Evolutionary conservation across 2,113 vertebrate genomes (phyloP), one percentile per base, ranked within the genome.

Genomic region (Tupaia tana): DNA sequence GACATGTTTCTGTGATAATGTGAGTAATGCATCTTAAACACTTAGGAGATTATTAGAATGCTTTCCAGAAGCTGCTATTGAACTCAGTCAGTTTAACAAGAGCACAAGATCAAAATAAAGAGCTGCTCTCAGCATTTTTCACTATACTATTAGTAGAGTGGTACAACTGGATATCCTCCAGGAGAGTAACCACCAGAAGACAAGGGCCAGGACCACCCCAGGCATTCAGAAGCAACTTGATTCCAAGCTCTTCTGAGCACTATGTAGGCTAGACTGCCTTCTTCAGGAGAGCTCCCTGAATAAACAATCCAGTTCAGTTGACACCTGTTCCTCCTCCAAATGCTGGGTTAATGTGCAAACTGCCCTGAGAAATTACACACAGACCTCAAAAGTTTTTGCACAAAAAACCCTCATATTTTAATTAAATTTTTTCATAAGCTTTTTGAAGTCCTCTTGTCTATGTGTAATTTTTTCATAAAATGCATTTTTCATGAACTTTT

Each of bases 1-100:
- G 69, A 90, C 67, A 95, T 29, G 22, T 97, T 98, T 97, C 97
- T 80, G 88, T 93, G 83, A 95, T 96, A 93, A 98, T 78, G 93
- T 97, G 93, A 98, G 52, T 96, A 95, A 98, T 61, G 14, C 83
- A 97, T 96, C 82, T 19, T 24, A 98, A 98, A 80, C 31, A 95
- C 87, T 70, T 82, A 66, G 54, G 67, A 94, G 89, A 96, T 93
- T 89, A 95, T 89, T 79, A 95, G 86, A 96, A 90, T 71, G 80
- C 81, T 74, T 96, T 94, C 92, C 88, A 93, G 77, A 95, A 96
- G 73, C 75, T 79, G 67, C 83, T 74, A n/a, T 24, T 84, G 79
- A 80, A 81, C 52, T 86, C n/a, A 27, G 16, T 75, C 87, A 34
- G 75, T 91, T 95, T 84, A 89, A 19, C 22, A 84, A 86, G 80